Evolutionary conservation across 2,797 vertebrate species (phyloP).

Genomic region (Phalloptychus januarius): DNA sequence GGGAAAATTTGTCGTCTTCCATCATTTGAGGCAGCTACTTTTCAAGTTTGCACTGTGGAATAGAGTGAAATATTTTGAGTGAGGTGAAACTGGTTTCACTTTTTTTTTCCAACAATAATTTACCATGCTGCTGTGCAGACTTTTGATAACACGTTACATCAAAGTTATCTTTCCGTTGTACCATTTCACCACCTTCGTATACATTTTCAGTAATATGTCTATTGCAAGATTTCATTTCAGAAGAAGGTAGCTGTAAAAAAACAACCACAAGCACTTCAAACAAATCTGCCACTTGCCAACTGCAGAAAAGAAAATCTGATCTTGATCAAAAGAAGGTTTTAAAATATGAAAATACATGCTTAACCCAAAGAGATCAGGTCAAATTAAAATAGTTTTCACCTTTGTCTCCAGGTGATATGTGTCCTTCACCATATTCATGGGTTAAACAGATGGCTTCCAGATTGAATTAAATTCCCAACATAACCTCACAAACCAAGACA

Average conservation of each 20-base stretch:
- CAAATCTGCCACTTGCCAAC: constrained; percentile 47
- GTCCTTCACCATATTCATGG: constrained; percentile 26
- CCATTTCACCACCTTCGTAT: constrained; percentile 2
- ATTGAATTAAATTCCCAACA: constrained; percentile 35
- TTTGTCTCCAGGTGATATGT: constrained; percentile 52
- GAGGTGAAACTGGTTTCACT: not conserved
- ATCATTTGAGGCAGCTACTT: not conserved
- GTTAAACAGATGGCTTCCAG: constrained; percentile 49
- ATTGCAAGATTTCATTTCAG: constrained; percentile 57
- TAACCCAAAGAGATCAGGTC: constrained; percentile 31
- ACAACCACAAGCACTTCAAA: no score
- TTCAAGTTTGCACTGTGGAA: not conserved
- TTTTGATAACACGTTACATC: not conserved
- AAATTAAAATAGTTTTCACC: constrained; percentile 63
- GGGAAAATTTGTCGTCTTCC: not conserved
- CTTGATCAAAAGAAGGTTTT: constrained; percentile 18
- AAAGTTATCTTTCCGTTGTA: constrained; percentile 3
- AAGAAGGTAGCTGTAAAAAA: not conserved
- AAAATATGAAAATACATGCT: constrained; percentile 32
- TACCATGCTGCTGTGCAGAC: not conserved
- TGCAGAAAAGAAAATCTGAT: constrained; percentile 38
- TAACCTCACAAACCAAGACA: constrained; percentile 43
- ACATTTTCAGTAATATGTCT: constrained; percentile 42
- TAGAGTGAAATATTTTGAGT: not conserved
- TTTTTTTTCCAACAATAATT: not conserved